Evolutionary conservation across 2,113 vertebrate genomes (phyloP).

Genomic region (Hymenochirus boettgeri): DNA sequence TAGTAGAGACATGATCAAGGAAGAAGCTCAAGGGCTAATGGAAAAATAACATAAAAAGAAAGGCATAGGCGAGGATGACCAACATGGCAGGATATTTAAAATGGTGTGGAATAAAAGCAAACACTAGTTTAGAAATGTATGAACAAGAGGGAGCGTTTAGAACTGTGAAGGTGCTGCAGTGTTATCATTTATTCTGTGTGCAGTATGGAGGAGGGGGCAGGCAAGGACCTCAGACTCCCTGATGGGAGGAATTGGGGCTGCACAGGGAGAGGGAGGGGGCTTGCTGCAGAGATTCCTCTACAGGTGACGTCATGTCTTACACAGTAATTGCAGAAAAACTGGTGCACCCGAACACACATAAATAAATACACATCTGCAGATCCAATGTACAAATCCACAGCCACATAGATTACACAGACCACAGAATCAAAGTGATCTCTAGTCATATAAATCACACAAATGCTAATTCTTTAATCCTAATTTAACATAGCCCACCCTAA

Average conservation of each 20-base stretch:
- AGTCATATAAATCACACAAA: not conserved
- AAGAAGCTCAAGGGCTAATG: not conserved
- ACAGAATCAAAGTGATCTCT: not conserved
- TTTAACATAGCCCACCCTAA: not conserved
- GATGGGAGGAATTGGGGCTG: not conserved
- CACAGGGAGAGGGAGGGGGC: not conserved
- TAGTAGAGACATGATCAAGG: not conserved
- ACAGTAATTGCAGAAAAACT: not conserved
- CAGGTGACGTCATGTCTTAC: not conserved
- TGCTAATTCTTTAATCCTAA: not conserved
- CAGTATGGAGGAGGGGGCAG: not conserved
- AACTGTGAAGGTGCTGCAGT: not conserved
- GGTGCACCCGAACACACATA: not conserved
- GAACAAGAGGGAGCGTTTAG: not conserved
- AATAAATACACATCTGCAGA: not conserved
- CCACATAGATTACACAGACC: not conserved
- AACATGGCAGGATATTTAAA: not conserved
- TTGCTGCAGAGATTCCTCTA: not conserved
- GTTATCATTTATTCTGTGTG: slow-evolving; percentile 2
- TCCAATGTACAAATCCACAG: not conserved
- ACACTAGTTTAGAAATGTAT: not conserved
- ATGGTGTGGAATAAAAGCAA: not conserved
- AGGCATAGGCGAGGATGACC: too few species aligned
- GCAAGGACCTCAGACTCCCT: not conserved
- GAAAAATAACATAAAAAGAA: not conserved